These are phyloP conservation scores for Colaptes auratus DNA, from an alignment of 2,113 vertebrate species.

Conservation along the genomic window DNA sequence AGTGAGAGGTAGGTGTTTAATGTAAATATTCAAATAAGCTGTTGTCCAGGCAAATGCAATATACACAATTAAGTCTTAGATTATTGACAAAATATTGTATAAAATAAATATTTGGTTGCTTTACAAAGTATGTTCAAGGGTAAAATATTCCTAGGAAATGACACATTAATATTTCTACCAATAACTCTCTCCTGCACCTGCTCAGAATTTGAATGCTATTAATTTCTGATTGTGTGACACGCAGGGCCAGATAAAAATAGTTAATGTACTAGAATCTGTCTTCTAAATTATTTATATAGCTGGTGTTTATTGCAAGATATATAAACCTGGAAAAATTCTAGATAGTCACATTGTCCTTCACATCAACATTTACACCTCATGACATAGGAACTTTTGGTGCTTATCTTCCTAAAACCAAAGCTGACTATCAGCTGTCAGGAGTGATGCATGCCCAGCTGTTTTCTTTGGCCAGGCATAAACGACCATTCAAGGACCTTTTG, in stretches of 20 bases:
- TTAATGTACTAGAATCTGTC: not conserved
- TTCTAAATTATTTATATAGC: not conserved
- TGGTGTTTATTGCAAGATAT: not conserved
- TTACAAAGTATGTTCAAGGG: not conserved
- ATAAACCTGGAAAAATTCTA: not conserved
- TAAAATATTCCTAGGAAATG: conserved; percentile 5
- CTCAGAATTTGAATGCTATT: not conserved
- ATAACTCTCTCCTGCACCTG: fast-evolving
- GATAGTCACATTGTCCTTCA: not conserved
- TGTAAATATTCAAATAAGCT: not conserved
- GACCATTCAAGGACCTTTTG: conserved; percentile 9
- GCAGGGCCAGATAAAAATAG: not conserved
- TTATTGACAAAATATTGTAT: not conserved
- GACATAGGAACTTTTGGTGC: not conserved
- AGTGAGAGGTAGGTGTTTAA: not conserved
- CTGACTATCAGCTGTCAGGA: not conserved
- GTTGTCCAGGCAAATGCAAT: not conserved
- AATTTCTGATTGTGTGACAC: not conserved
- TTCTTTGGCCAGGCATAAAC: not conserved
- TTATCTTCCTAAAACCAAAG: not conserved
- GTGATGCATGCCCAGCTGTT: not conserved
- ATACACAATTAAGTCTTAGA: not conserved
- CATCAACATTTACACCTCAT: not conserved
- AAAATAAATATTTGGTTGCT: not conserved
- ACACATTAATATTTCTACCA: not conserved